Evolutionary conservation across 1,140 invertebrate genomes (phyloP), one percentile per base, ranked within the genome.

Genomic region (Medauroidea extradentata): DNA sequence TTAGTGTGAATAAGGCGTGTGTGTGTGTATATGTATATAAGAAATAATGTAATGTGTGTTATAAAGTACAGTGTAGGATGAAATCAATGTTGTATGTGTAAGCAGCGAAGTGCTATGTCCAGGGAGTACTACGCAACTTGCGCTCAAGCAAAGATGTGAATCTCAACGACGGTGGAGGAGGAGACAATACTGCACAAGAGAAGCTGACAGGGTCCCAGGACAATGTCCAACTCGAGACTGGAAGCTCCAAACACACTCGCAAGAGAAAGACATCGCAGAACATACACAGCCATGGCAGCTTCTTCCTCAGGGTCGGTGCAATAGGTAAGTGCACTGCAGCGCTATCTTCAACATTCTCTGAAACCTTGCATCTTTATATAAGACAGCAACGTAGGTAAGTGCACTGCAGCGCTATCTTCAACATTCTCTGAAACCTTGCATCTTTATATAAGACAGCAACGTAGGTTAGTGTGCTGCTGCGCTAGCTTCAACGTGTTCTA

Each of bases 261-360:
- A 90, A 91, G 72, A 83, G 90, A 62, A 94, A 95, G 77, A 95
- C 91, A 29, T 91, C 91, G 2, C 93, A 96, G 70, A 94, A 93
- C 71, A 91, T 94, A 69, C 88, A 89, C 63, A 94, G 91, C 66
- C 92, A 96, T 71, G 96, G 95, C 58, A 97, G 93, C 68, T 96
- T 98, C 75, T 99, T 98, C 75, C 83, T 98, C 3, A 82, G 96
- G 65, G 92, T 98, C 65, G 95, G 95, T 62, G 93, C 93, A 59
- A 93, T 98, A 66, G 94, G 94, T 97, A 79, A 80, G 78, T 69
- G 18, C 21, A 16, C n/a, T 3, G 52, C 14, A 11, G 19, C 1
- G 21, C 18, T 8, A 3, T 64, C 1, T 46, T 42, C 44, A 25
- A n/a, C n/a, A n/a, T n/a, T n/a, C n/a, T n/a, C n/a, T n/a, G n/a